phyloP scores from a whole-genome alignment of 2,888 invertebrate species.

The Agrilus mali region DNA sequence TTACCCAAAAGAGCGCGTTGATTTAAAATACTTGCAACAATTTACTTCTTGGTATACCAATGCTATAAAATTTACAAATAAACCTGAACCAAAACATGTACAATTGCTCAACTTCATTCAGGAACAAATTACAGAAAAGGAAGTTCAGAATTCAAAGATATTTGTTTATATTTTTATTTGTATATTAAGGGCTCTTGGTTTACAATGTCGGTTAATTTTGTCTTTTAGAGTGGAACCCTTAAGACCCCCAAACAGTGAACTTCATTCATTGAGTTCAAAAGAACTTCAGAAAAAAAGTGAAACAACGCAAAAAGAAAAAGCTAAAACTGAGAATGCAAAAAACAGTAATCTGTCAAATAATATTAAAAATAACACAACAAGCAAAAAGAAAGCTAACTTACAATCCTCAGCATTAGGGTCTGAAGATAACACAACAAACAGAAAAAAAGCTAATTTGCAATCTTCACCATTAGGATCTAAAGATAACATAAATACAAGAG shows the following conservation, averaged over 20 bases:
- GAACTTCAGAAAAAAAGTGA: conserved; percentile 6
- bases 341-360: no score
- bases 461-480: not conserved
- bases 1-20: conserved; percentile 61
- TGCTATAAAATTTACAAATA: conserved; percentile 37
- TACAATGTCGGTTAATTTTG: conserved; percentile 68
- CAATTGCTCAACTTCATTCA: conserved; percentile 37
- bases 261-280: conserved; percentile 46
- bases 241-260: conserved; percentile 50
- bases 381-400: no score
- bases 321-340: conserved; percentile 3
- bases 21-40: conserved; percentile 63
- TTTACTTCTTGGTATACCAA: conserved; percentile 67
- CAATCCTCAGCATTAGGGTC: not conserved
- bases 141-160: conserved; percentile 53
- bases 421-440: conserved; percentile 1
- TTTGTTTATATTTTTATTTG: conserved; percentile 64
- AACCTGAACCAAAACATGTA: conserved; percentile 25
- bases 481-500: not conserved
- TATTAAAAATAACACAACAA: no score
- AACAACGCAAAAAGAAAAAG: conserved; percentile 2
- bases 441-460: no score
- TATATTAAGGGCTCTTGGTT: conserved; percentile 64
- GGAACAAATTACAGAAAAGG: conserved; percentile 46
- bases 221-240: conserved; percentile 68